These are phyloP conservation scores for Hydra vulgaris DNA, from an alignment of 30 jellyfish, hydroid and myxozoan species.

Conservation along the genomic window DNA sequence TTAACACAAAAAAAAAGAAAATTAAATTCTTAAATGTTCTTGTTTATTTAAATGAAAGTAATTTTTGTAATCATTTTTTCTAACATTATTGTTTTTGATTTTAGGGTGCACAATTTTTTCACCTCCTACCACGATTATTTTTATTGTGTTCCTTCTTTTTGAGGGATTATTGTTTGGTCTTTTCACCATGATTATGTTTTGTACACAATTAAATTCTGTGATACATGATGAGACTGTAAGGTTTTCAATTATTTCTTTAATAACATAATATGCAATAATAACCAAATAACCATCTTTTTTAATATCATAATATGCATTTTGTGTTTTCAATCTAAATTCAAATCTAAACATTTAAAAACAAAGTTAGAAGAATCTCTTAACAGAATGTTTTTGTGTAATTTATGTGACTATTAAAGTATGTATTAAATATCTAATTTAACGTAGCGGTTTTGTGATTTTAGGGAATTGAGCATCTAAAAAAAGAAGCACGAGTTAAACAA, in stretches of 20 bases:
- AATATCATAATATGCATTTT: neutral
- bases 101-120: slow-evolving; percentile 73
- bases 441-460: slow-evolving; percentile 8
- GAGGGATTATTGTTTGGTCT: slow-evolving; percentile 87
- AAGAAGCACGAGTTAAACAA: slow-evolving; percentile 57
- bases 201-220: slow-evolving; percentile 83
- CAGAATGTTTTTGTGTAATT: too few relatives aligned
- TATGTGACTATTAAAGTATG: too few relatives aligned
- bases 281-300: neutral
- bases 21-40: too few relatives aligned
- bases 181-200: slow-evolving; percentile 75
- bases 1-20: too few relatives aligned
- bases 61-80: neutral
- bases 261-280: neutral
- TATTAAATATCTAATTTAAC: too few relatives aligned
- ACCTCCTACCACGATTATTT: slow-evolving; percentile 81
- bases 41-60: neutral
- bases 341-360: too few relatives aligned
- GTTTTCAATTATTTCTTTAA: neutral
- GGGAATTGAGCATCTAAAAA: slow-evolving; percentile 85
- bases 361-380: too few relatives aligned
- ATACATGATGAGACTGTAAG: slow-evolving; percentile 75
- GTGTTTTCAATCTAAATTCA: neutral
- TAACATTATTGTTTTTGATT: neutral
- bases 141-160: slow-evolving; percentile 69